A percentile compares a stretch with the other conserved stretches of the same genome.
phyloP scores from a whole-genome alignment of 1,140 invertebrate species.

The Yoshiicerus persimilis region DNA sequence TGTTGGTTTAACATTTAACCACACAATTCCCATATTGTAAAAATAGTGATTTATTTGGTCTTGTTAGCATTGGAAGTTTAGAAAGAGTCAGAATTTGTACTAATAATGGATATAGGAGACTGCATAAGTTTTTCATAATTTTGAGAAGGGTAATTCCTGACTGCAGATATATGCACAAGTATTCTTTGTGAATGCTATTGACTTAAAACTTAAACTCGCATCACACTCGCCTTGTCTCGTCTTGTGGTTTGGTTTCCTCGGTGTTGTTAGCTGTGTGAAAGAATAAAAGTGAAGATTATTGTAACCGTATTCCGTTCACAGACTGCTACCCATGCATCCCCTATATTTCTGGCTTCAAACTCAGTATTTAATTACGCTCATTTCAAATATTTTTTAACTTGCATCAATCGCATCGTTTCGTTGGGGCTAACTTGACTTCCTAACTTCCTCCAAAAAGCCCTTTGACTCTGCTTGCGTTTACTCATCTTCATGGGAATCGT shows the following conservation, averaged over 20 bases:
- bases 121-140: neutral
- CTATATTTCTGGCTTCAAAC: neutral
- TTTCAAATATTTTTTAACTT: neutral
- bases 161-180: neutral
- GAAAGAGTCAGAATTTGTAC: neutral
- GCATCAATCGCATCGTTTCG: neutral
- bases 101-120: neutral
- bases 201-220: neutral
- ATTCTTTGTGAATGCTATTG: neutral
- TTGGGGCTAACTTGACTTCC: neutral
- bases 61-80: neutral
- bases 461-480: neutral
- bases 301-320: slow-evolving; percentile 24
- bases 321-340: neutral
- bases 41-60: neutral
- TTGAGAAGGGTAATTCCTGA: neutral
- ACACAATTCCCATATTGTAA: neutral
- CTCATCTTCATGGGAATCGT: neutral
- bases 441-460: neutral
- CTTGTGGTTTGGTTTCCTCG: neutral
- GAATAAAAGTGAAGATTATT: slow-evolving; percentile 12
- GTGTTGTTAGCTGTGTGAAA: neutral
- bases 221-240: neutral
- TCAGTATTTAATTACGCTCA: neutral
- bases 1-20: neutral